Evolutionary conservation across 2,888 invertebrate species (phyloP), one percentile per base, ranked within the genome.

Genomic region (Pilophorus perplexus): DNA sequence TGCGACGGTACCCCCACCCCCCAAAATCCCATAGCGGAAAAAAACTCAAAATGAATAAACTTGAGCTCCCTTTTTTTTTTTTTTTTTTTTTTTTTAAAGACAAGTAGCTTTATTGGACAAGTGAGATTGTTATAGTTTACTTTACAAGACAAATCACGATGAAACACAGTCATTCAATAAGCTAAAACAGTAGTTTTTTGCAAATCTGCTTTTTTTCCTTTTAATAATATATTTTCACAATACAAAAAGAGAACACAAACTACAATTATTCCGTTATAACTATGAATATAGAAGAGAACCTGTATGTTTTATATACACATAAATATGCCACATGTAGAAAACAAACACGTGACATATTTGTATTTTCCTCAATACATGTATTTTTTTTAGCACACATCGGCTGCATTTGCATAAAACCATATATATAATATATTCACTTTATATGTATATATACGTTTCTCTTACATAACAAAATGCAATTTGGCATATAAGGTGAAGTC

Each of bases 91-190:
- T 33, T 33, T 64, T 66, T 72, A 72, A 72, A 72, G 71, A 72
- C 72, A 72, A 71, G 68, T 72, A 72, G 71, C 72, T 72, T 72
- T 72, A 72, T 72, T 72, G 71, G 72, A 71, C 71, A 71, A 71
- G 69, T 71, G 71, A 71, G 71, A 71, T 69, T 70, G 71, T 70
- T 71, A 69, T 70, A 69, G 68, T 70, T 71, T 70, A 71, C 69
- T 70, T 71, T 71, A 72, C 72, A 72, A 72, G 71, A 71, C 71
- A 71, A 68, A 70, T 68, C 71, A 71, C 71, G 71, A 71, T 68
- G 68, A 72, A 70, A 72, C 71, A 71, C 71, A 72, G 70, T 72
- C 72, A 71, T 71, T 71, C 71, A 66, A 71, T 70, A 71, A 72
- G 71, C 72, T 71, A 71, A 71, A 62, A 70, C 70, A 71, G 68